Percentiles rank a stretch among this genome's conserved stretches.
These are phyloP conservation scores for Brachyptera risi DNA, from an alignment of 2,888 invertebrate genomes.

Conservation along the genomic window DNA sequence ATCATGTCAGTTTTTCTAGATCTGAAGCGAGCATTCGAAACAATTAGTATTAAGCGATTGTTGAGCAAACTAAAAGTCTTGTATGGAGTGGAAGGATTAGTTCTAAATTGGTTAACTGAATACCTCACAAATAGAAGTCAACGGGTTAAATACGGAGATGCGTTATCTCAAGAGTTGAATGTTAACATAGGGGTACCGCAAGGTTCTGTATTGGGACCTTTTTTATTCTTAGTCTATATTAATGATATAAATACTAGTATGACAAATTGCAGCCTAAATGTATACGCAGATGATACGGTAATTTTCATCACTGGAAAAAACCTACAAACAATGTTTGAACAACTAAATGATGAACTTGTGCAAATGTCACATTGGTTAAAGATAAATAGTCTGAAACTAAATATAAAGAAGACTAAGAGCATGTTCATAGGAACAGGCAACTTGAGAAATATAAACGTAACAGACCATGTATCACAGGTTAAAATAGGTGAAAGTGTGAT, in stretches of 20 bases:
- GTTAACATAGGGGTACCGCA: constrained; percentile 32
- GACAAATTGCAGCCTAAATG: too few species aligned
- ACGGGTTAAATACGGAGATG: constrained; percentile 20
- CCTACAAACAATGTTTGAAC: too few species aligned
- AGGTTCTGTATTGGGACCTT: constrained; percentile 32
- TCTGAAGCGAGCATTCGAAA: constrained; percentile 28
- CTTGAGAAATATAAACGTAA: neutral
- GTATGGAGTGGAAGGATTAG: constrained; percentile 24
- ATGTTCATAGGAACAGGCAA: neutral
- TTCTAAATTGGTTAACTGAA: constrained; percentile 18
- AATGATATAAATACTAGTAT: constrained; percentile 23
- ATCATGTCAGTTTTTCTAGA: constrained; percentile 26
- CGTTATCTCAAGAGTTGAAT: constrained; percentile 7
- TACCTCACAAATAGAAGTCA: constrained; percentile 30
- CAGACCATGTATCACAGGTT: neutral
- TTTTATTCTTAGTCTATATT: constrained; percentile 32
- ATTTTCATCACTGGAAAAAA: too few species aligned
- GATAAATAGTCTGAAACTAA: constrained; percentile 2
- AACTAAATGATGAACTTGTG: neutral
- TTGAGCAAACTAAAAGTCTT: constrained; percentile 25
- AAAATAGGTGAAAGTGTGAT: neutral
- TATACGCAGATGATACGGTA: too few species aligned
- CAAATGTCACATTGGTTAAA: neutral
- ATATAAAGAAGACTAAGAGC: neutral
- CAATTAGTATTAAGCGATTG: constrained; percentile 25